phyloP scores from a whole-genome alignment of 2,888 invertebrate genomes.

The Dioctria linearis region DNA sequence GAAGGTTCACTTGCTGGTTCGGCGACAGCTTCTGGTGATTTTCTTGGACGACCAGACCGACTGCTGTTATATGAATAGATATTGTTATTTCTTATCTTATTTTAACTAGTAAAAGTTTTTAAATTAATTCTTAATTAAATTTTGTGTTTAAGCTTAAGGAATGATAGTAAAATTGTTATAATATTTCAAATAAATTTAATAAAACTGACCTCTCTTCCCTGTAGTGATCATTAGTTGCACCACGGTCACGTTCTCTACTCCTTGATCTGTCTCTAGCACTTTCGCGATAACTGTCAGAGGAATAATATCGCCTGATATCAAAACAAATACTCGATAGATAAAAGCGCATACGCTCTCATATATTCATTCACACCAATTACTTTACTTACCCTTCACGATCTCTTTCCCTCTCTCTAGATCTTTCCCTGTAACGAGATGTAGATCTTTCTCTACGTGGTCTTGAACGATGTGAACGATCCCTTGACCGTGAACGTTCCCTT shows the following conservation, averaged over 20 bases:
- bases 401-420: constrained; percentile 79
- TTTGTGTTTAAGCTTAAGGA: background rate
- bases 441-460: constrained; percentile 71
- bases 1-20: constrained; percentile 68
- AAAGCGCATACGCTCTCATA: constrained; percentile 45
- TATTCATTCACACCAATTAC: constrained; percentile 22
- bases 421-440: constrained; percentile 78
- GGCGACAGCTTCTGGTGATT: constrained; percentile 73
- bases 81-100: too few relatives aligned
- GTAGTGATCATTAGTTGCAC: constrained; percentile 68
- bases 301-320: constrained; percentile 58
- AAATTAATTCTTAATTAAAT: too few relatives aligned
- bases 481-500: constrained; percentile 75
- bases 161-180: background rate
- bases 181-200: background rate
- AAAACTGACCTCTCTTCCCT: constrained; percentile 68
- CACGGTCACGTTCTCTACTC: constrained; percentile 78
- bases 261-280: constrained; percentile 79
- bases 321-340: constrained; percentile 54
- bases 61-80: constrained; percentile 69
- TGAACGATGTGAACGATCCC: constrained; percentile 72
- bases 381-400: constrained; percentile 74
- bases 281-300: constrained; percentile 69
- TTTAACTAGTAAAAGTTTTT: background rate
- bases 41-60: constrained; percentile 73